Percentiles rank a stretch among this genome's conserved stretches.
Evolutionary conservation across 2,113 vertebrate species (phyloP).

Genomic region (Haplochromis vanheusdeni): DNA sequence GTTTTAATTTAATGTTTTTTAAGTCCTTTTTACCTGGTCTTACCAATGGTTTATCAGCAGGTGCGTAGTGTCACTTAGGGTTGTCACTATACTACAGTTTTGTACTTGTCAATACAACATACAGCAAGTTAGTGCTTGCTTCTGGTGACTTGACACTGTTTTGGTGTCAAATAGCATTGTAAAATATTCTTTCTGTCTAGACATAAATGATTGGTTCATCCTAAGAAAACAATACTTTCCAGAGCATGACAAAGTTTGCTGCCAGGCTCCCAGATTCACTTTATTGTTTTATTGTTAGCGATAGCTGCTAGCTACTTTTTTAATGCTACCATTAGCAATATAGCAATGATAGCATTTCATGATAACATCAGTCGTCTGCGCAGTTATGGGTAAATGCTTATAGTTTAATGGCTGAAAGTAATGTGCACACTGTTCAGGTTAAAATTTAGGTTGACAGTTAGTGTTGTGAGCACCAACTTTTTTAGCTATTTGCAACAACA

Average conservation of each 20-base stretch:
- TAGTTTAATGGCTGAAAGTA: neutral
- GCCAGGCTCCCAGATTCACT: neutral
- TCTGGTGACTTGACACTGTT: neutral
- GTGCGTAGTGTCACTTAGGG: neutral
- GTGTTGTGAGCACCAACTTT: neutral
- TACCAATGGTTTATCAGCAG: neutral
- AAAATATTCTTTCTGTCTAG: neutral
- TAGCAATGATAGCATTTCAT: neutral
- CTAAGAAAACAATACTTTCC: neutral
- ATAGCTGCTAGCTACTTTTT: neutral
- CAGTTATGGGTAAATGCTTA: neutral
- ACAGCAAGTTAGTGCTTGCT: neutral
- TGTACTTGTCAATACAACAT: neutral
- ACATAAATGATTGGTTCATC: neutral
- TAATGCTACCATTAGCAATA: neutral
- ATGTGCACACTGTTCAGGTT: neutral
- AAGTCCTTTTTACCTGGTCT: neutral
- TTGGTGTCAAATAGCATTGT: neutral
- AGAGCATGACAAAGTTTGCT: neutral
- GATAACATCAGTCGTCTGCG: fast-evolving
- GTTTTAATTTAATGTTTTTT: neutral
- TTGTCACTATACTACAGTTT: neutral
- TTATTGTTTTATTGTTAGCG: neutral
- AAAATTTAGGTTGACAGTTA: neutral
- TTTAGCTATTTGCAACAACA: neutral